A percentile compares a stretch with the other conserved stretches of the same genome.
Conservation (phyloP, 2,888 invertebrate species). For the Lepidonotus clava region DNA sequence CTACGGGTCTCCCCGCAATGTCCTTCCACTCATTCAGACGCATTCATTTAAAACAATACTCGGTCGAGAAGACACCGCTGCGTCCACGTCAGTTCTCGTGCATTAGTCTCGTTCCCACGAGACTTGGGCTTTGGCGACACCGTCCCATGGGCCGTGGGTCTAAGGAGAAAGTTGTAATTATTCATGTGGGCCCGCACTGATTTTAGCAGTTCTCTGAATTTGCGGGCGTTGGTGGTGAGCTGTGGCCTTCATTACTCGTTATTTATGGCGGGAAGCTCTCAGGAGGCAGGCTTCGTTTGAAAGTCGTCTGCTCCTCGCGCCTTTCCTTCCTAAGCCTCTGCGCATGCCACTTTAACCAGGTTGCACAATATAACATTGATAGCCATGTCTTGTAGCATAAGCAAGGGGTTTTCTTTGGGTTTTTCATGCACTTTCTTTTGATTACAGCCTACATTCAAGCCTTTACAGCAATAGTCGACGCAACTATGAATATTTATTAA, state of each 20-base stretch:
- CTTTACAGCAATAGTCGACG: no score
- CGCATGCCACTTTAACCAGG: neutral
- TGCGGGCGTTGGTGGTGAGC: neutral
- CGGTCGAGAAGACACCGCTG: neutral
- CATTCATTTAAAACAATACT: slow-evolving; percentile 9
- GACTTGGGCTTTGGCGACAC: neutral
- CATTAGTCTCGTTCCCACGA: slow-evolving; percentile 18
- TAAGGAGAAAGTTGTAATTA: neutral
- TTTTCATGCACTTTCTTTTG: no score
- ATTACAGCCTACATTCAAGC: no score
- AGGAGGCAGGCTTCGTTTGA: neutral
- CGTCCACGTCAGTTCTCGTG: neutral
- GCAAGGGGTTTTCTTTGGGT: no score
- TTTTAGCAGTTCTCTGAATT: slow-evolving; percentile 17
- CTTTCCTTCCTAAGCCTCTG: neutral
- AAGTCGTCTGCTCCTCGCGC: slow-evolving; percentile 5
- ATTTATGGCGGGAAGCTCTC: slow-evolving; percentile 2
- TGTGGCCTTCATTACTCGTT: neutral
- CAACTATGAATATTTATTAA: no score
- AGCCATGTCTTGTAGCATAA: neutral
- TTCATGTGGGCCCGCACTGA: slow-evolving; percentile 3
- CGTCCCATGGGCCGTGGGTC: no score
- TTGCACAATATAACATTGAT: neutral
- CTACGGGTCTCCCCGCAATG: no score
- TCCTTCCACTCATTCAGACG: no score